Percentiles rank a stretch among this genome's conserved stretches.
These are phyloP conservation scores for Hemistola chrysoprasaria DNA, from an alignment of 2,888 invertebrate genomes.

Conservation along the genomic window DNA sequence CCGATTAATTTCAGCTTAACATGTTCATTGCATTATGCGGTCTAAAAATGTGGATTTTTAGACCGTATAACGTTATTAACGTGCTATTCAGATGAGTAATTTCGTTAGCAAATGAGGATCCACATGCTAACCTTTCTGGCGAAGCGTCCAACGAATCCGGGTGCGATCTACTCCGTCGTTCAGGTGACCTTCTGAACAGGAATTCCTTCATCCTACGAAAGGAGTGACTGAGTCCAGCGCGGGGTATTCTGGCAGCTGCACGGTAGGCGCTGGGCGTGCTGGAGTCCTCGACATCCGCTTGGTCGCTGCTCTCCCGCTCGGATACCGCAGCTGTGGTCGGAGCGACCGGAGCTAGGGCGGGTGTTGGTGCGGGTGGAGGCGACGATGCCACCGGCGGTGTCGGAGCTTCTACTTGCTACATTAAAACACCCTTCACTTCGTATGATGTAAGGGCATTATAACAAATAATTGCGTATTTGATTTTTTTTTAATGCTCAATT, in stretches of 20 bases:
- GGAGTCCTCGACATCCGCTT: conserved; percentile 19
- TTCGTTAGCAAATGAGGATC: no score
- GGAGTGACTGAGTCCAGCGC: conserved; percentile 54
- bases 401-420: conserved; percentile 47
- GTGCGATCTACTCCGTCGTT: conserved; percentile 34
- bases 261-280: conserved; percentile 28
- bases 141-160: conserved; percentile 46
- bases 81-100: no score
- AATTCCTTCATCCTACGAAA: conserved; percentile 54
- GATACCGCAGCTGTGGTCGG: conserved; percentile 13
- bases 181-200: conserved; percentile 42
- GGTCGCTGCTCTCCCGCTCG: conserved; percentile 17
- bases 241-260: conserved; percentile 45
- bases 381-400: conserved; percentile 8
- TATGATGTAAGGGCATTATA: no score
- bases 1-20: no score
- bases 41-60: no score
- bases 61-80: no score
- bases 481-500: no score
- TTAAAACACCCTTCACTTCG: conserved; percentile 9
- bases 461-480: no score
- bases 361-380: conserved; percentile 13
- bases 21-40: no score
- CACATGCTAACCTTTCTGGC: conserved; percentile 51
- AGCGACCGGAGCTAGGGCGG: not conserved